phyloP scores from a whole-genome alignment of 2,113 vertebrate genomes.

The Theristicus caerulescens region DNA sequence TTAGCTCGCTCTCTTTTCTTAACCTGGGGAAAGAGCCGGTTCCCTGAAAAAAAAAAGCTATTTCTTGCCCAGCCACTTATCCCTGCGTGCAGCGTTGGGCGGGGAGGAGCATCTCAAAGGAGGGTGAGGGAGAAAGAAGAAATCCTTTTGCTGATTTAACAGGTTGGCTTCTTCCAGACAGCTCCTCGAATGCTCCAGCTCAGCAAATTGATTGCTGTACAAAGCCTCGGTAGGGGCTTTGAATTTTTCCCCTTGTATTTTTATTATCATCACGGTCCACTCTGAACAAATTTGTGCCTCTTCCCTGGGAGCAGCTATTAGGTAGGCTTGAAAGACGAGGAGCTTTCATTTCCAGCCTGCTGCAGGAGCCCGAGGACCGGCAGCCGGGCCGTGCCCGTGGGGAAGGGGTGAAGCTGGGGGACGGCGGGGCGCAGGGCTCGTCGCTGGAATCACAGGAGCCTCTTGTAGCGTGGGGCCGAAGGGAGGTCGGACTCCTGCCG shows the following conservation, averaged over 20 bases:
- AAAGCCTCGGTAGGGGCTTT: neutral
- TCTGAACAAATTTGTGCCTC: neutral
- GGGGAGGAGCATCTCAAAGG: neutral
- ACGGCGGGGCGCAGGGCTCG: accelerated
- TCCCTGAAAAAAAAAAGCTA: neutral
- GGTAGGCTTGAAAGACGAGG: neutral
- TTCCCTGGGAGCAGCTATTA: conserved; percentile 9
- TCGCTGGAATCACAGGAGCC: too few relatives aligned
- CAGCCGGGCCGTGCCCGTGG: neutral
- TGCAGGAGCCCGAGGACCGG: neutral
- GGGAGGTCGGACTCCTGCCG: neutral
- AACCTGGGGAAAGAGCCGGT: neutral
- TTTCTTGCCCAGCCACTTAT: neutral
- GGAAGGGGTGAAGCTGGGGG: neutral
- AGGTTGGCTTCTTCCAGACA: neutral
- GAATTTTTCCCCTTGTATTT: neutral
- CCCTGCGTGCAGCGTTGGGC: neutral
- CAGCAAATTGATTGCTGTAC: neutral
- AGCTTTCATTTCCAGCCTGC: neutral
- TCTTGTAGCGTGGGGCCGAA: neutral
- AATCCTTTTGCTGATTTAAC: neutral
- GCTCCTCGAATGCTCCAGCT: neutral
- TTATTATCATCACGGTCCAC: neutral
- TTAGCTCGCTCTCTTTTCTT: neutral
- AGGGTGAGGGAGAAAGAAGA: neutral